phyloP scores from a whole-genome alignment of 2,888 invertebrate genomes.

The Acronicta aceris region DNA sequence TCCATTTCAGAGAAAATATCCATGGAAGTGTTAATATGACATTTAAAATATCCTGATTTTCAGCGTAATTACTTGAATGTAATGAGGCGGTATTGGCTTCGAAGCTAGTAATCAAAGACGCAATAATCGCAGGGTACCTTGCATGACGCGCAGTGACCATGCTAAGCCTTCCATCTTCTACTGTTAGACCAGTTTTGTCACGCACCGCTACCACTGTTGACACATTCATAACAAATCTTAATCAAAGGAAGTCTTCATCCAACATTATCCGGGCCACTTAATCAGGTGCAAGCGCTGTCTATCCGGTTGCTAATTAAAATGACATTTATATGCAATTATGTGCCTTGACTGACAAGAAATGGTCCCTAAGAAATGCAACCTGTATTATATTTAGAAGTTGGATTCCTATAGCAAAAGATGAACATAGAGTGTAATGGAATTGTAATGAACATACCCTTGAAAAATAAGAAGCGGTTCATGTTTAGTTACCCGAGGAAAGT shows the following conservation, averaged over 20 bases:
- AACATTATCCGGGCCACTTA: conserved; percentile 61
- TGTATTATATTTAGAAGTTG: conserved; percentile 36
- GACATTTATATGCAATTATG: conserved; percentile 46
- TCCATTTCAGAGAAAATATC: conserved; percentile 7
- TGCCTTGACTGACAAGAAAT: conserved; percentile 38
- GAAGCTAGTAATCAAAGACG: conserved; percentile 64
- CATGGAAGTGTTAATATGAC: conserved; percentile 28
- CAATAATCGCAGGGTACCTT: conserved; percentile 65
- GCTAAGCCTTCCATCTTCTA: conserved; percentile 44
- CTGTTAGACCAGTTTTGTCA: conserved; percentile 68
- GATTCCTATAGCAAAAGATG: conserved; percentile 41
- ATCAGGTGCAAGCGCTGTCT: conserved; percentile 55
- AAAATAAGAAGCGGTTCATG: conserved; percentile 74
- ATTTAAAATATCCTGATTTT: conserved; percentile 42
- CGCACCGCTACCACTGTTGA: conserved; percentile 59
- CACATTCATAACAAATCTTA: conserved; percentile 61
- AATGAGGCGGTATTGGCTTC: conserved; percentile 65
- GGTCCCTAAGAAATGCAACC: conserved; percentile 27
- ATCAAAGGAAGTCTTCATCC: conserved; percentile 62
- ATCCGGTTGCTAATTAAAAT: conserved; percentile 58
- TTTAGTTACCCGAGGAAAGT: conserved; percentile 81
- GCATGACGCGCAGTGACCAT: conserved; percentile 60
- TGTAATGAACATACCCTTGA: conserved; percentile 71
- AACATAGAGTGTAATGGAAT: conserved; percentile 64
- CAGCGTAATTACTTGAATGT: conserved; percentile 55